Conservation (phyloP, 2,888 invertebrate species). For the Scaptodrosophila latifasciaeformis region DNA sequence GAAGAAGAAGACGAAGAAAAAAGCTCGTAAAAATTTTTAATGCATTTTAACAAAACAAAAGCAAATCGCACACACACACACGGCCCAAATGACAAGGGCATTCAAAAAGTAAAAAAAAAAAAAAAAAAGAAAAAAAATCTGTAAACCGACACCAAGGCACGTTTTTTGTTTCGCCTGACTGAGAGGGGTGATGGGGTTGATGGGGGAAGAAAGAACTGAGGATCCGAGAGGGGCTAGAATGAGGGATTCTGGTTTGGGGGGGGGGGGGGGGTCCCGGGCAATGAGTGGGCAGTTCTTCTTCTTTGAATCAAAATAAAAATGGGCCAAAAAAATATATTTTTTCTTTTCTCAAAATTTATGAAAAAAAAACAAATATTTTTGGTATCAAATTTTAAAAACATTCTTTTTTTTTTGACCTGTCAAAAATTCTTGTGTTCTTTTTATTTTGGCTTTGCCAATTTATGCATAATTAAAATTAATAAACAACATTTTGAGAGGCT, state of each 20-base stretch:
- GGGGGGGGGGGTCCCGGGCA: not conserved
- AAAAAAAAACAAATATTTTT: not conserved
- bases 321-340: not conserved
- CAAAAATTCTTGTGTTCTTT: constrained; percentile 7
- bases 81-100: not conserved
- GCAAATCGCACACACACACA: constrained; percentile 1
- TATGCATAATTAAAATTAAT: constrained; percentile 64
- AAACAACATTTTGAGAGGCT: too few relatives aligned
- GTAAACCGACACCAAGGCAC: constrained; percentile 54
- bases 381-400: constrained; percentile 27
- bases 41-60: too few relatives aligned
- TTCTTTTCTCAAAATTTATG: not conserved
- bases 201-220: not conserved
- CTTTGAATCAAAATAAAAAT: not conserved
- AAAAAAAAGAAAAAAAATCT: constrained; percentile 20
- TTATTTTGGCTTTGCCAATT: constrained; percentile 30
- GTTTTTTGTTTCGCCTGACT: constrained; percentile 24
- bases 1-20: too few relatives aligned
- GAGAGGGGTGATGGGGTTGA: too few relatives aligned
- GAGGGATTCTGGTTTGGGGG: not conserved
- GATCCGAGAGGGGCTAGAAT: not conserved
- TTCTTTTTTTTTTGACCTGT: constrained; percentile 6
- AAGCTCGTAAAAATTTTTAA: too few relatives aligned
- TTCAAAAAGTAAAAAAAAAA: not conserved
- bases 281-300: not conserved